Conservation (phyloP, 1,140 invertebrate genomes). For the Brachystomella parvula region DNA sequence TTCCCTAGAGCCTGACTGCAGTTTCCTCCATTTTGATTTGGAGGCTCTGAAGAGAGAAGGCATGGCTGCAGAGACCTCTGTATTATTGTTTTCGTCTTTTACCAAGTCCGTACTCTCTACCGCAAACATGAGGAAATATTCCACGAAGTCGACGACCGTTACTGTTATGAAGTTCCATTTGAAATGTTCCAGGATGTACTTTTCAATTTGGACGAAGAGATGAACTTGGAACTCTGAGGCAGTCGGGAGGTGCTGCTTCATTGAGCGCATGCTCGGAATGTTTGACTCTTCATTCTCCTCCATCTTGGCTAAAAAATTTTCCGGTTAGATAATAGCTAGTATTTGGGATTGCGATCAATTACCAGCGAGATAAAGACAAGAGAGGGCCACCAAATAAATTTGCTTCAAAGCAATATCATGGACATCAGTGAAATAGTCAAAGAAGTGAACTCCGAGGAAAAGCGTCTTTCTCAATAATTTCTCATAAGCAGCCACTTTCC, state of each 20-base stretch:
- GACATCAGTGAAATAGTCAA: neutral
- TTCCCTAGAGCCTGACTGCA: no score
- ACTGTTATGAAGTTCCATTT: neutral
- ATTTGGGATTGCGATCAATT: neutral
- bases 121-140: neutral
- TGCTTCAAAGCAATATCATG: neutral
- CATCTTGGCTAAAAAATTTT: neutral
- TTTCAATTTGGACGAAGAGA: neutral
- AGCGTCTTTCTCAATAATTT: neutral
- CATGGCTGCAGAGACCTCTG: no score
- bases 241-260: neutral
- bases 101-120: neutral
- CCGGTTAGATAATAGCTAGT: neutral
- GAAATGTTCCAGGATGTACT: neutral
- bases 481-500: neutral
- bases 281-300: conserved; percentile 1
- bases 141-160: neutral
- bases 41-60: no score
- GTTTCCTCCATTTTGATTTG: no score
- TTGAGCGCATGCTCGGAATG: neutral
- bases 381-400: neutral
- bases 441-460: neutral
- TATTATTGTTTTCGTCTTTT: neutral
- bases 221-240: neutral
- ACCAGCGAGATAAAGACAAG: neutral